These are phyloP conservation scores for Heliothis virescens DNA, from an alignment of 1,140 invertebrate genomes.

Conservation along the genomic window DNA sequence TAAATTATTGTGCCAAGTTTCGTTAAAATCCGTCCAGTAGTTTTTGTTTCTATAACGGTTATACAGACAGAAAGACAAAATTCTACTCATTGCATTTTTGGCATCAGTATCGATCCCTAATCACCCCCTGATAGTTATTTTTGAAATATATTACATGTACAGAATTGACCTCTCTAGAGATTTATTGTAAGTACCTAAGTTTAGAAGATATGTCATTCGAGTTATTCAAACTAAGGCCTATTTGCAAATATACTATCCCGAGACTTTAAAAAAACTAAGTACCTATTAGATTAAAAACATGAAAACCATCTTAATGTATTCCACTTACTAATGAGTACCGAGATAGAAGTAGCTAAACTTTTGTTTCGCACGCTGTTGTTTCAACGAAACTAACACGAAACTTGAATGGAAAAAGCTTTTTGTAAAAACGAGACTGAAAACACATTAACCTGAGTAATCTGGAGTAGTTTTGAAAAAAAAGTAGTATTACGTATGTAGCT, in stretches of 20 bases:
- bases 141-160: no score
- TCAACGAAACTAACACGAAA: constrained; percentile 20
- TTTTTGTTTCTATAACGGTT: no score
- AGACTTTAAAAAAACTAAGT: constrained; percentile 21
- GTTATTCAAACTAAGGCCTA: no score
- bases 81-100: no score
- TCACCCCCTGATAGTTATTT: no score
- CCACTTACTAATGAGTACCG: constrained; percentile 17
- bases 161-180: no score
- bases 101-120: no score
- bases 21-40: no score
- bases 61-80: no score
- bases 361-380: constrained; percentile 18
- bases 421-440: constrained; percentile 16
- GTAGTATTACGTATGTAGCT: background rate
- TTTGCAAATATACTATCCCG: background rate
- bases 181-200: no score
- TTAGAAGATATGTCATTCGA: no score
- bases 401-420: background rate
- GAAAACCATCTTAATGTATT: constrained; percentile 24
- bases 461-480: background rate
- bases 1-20: no score
- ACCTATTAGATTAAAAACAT: background rate
- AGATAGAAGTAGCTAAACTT: constrained; percentile 9
- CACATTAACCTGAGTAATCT: constrained; percentile 26